phyloP scores from a whole-genome alignment of 2,113 vertebrate genomes.

The Grammomys surdaster region DNA sequence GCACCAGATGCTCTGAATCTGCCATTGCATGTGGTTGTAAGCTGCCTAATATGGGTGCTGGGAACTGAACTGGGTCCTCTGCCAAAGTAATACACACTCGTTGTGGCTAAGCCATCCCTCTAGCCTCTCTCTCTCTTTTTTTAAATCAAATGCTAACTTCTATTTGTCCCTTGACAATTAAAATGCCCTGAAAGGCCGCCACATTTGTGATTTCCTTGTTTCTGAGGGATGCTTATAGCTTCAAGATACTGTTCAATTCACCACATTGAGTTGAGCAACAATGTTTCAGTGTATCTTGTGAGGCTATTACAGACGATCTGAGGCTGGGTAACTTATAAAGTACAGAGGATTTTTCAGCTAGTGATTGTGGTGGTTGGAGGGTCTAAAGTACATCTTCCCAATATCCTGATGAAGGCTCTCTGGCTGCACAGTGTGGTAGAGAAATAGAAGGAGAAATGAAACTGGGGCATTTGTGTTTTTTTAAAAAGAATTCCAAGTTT shows the following conservation, averaged over 20 bases:
- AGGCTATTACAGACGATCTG: neutral
- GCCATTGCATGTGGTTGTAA: neutral
- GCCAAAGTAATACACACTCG: neutral
- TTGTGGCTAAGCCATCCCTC: neutral
- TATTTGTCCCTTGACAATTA: slow-evolving; percentile 44
- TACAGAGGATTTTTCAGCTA: neutral
- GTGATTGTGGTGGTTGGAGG: neutral
- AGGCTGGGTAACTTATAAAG: neutral
- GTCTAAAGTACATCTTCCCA: neutral
- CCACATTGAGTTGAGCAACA: slow-evolving; percentile 24
- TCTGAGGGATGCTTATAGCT: neutral
- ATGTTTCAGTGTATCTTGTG: neutral
- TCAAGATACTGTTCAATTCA: neutral
- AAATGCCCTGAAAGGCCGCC: neutral
- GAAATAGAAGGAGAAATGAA: neutral
- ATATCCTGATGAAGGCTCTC: neutral
- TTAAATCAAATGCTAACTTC: neutral
- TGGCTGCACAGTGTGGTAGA: neutral
- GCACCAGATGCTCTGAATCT: neutral
- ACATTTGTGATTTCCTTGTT: neutral
- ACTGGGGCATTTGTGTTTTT: neutral
- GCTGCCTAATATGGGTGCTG: neutral
- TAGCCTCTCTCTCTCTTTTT: too few relatives aligned
- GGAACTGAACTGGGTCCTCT: neutral
- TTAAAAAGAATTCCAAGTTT: too few relatives aligned